Conservation (phyloP, 1,140 invertebrate species). For the Drosophila santomea region DNA sequence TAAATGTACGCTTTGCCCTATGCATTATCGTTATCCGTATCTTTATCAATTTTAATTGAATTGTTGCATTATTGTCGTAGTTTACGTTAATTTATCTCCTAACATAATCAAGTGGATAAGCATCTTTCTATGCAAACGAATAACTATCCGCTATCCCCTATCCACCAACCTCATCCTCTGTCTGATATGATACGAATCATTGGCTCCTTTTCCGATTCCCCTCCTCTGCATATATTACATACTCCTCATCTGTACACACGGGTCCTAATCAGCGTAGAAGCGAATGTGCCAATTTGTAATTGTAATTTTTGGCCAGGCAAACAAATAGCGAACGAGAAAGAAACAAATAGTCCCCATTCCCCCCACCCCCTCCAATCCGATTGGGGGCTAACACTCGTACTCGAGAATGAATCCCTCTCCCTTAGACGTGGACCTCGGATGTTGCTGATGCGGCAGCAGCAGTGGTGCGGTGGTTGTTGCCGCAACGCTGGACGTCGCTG, state of each 20-base stretch:
- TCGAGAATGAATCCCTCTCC: conserved; percentile 76
- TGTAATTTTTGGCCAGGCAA: conserved; percentile 66
- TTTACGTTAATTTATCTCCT: conserved; percentile 77
- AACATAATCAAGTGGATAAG: conserved; percentile 58
- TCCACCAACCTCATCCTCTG: background rate
- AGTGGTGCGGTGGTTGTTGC: conserved; percentile 13
- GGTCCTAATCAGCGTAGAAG: conserved; percentile 48
- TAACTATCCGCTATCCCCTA: conserved; percentile 1
- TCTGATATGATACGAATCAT: conserved; percentile 58
- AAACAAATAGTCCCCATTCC: conserved; percentile 32
- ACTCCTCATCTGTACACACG: conserved; percentile 33
- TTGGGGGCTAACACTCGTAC: conserved; percentile 80
- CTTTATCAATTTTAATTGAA: conserved; percentile 77
- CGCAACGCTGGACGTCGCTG: conserved; percentile 36
- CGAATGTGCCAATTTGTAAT: conserved; percentile 72
- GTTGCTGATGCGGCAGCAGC: conserved; percentile 16
- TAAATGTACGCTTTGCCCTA: conserved; percentile 44
- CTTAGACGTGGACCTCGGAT: conserved; percentile 7
- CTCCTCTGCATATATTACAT: conserved; percentile 23
- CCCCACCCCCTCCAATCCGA: conserved; percentile 18
- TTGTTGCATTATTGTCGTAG: conserved; percentile 82
- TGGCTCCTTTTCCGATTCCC: conserved; percentile 15
- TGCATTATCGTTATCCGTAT: conserved; percentile 26
- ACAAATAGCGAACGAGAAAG: conserved; percentile 31
- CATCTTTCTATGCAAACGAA: conserved; percentile 28